These are phyloP conservation scores for Andinoacara biseriatus DNA, from an alignment of 2,113 vertebrate genomes.

Conservation along the genomic window DNA sequence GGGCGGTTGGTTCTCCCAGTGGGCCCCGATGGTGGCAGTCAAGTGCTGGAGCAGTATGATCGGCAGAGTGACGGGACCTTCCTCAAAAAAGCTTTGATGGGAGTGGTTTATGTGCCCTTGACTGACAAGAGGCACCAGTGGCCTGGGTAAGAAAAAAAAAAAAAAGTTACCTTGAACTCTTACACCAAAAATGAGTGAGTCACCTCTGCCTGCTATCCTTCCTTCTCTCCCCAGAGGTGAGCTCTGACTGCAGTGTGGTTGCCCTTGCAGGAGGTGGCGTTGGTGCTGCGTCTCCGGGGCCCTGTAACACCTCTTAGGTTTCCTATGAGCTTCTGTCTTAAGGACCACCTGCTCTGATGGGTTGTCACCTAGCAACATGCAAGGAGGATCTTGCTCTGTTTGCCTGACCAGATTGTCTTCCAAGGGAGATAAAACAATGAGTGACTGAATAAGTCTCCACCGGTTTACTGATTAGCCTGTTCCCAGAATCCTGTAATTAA, in stretches of 20 bases:
- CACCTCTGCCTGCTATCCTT: slow-evolving; percentile 33
- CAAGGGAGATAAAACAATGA: slow-evolving; percentile 14
- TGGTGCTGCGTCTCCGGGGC: slow-evolving; percentile 72
- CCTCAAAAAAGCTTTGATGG: slow-evolving; percentile 86
- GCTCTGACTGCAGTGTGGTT: slow-evolving; percentile 83
- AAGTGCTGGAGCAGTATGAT: slow-evolving; percentile 90
- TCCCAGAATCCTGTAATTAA: slow-evolving; percentile 1
- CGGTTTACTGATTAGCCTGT: slow-evolving; percentile 28
- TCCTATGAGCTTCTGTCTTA: slow-evolving; percentile 12
- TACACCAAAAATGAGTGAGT: neutral
- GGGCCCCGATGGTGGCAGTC: slow-evolving; percentile 85
- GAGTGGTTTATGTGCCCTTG: slow-evolving; percentile 89
- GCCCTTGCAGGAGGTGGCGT: slow-evolving; percentile 78
- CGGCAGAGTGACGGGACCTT: slow-evolving; percentile 86
- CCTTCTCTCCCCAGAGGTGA: slow-evolving; percentile 76
- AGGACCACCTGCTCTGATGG: slow-evolving; percentile 19
- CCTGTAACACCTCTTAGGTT: slow-evolving; percentile 19
- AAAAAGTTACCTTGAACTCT: neutral
- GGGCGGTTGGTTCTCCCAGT: slow-evolving; percentile 88
- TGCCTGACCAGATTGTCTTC: slow-evolving; percentile 36
- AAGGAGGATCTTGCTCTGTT: slow-evolving; percentile 27
- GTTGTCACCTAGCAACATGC: slow-evolving; percentile 51
- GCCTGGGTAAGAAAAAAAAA: slow-evolving; percentile 80
- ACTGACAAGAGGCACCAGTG: slow-evolving; percentile 89
- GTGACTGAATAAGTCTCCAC: slow-evolving; percentile 3